Evolutionary conservation across 30 jellyfish, hydroid and myxozoan genomes (phyloP), one percentile per base, ranked within the genome.

Genomic region (Pelagia noctiluca): DNA sequence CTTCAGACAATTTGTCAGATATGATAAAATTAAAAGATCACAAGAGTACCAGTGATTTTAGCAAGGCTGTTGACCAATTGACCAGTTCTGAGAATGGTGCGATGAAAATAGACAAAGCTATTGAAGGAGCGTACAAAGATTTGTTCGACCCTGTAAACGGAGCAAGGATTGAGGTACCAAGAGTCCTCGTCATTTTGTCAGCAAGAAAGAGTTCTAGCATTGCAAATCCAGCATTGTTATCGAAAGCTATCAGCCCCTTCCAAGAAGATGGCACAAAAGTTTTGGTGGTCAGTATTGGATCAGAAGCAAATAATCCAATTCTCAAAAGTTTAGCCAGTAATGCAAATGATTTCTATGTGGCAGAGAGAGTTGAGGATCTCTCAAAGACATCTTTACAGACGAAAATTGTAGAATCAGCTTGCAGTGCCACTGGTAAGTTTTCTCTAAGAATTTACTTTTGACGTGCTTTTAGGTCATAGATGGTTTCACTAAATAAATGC

Each of bases 111-210:
- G 94, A 84, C 78, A 61, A 46, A 34, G 94, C 88, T 18, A 24
- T 84, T 70, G 63, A 46, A 38, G 30, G 35, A 34, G 84, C 83
- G 1, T 71, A 16, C 57, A 57, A 72, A 24, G 86, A 62, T 13
- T 22, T 84, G 94, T 84, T 84, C 74, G 31, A 38, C 50, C 67
- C 57, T 42, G 76, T 33, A 13, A 38, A 84, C 35, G 94, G 94
- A 53, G 57, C 52, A 86, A 67, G 92, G 48, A 11, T 35, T 24
- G 62, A 82, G 23, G 86, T 69, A 29, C 92, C 92, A 42, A 38
- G 61, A 54, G 77, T 82, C 8, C 83, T 84, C 23, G 48, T 84
- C 13, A 37, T 84, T 11, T 38, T 84, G 29, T 70, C 94, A 37
- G 88, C 76, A 35, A 83, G 88, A 8, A 83, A 47, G 37, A 86